Percentiles rank a stretch among this genome's conserved stretches.
phyloP scores from a whole-genome alignment of 2,797 vertebrate genomes.

The Alosa sapidissima region DNA sequence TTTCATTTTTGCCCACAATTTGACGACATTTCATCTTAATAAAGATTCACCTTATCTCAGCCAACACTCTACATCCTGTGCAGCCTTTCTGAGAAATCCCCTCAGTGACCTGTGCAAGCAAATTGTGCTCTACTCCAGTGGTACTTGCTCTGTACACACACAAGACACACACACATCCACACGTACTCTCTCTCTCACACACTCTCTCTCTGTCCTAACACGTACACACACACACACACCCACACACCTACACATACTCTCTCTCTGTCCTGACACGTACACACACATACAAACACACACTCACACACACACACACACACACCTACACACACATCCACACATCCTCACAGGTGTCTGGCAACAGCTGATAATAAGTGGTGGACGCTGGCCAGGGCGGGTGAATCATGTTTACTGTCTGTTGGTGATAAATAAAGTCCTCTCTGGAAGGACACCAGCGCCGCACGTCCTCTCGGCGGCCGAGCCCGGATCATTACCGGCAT shows the following conservation, averaged over 20 bases:
- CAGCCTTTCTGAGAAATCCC: background rate
- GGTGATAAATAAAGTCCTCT: background rate
- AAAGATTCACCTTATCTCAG: background rate
- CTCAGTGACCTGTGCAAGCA: background rate
- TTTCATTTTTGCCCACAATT: background rate
- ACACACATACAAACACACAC: background rate
- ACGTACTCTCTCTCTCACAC: no score
- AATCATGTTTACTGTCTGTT: constrained; percentile 5
- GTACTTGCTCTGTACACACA: background rate
- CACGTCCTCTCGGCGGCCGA: background rate
- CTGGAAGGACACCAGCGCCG: constrained; percentile 3
- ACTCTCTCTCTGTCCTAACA: no score
- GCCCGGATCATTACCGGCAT: background rate
- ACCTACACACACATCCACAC: background rate
- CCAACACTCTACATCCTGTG: background rate
- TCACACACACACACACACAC: background rate
- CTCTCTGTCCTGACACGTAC: background rate
- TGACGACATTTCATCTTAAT: background rate
- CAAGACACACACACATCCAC: background rate
- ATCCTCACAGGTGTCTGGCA: constrained; percentile 21
- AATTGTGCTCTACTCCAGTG: background rate
- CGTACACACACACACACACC: background rate
- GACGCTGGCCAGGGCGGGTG: background rate
- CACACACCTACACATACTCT: no score
- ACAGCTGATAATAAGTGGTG: background rate